Base-by-base conservation (phyloP, 2,797 vertebrate species). In the Hippopotamyrus pictus region DNA sequence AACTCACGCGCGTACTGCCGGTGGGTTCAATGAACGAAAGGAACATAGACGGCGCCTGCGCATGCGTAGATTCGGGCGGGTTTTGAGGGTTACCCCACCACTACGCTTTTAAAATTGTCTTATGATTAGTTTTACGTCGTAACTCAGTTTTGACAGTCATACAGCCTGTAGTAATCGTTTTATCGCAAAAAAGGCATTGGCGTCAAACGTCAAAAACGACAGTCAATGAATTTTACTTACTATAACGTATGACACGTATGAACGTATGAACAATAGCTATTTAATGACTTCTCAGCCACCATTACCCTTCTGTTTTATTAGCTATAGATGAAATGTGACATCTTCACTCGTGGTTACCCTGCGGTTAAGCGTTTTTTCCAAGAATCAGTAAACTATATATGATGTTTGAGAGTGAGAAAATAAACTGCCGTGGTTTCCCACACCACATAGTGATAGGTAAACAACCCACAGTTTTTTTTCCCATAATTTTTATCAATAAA, bases 311-410 rank as follows among this genome's bases (percentile, higher is more conserved):
- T 44, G 76, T 82, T 41, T 46, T 82, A 82, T 82, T 82, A n/a
- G 76, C 41, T 33, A 82, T 82, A 46, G 76, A n/a, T 82, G 7
- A 46, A 82, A 7, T 73, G 29, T 73, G 69, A 73, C 69, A 73
- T 73, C 69, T 73, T 73, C 69, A 73, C 33, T 73, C 37, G 76
- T 46, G 76, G 76, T 82, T 82, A 82, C 76, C 37, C 76, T 82
- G 76, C 17, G 76, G 76, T 82, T 82, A 82, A 46, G 76, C 41
- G 3, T 82, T 82, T 82, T 82, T 82, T 82, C 76, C 76, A 46
- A 46, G 76, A 82, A 82, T 82, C 41, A 46, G 76, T 82, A 82
- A 82, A 82, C 76, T 82, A 82, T n/a, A 82, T 22, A 22, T 79
- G 19, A 41, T 82, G 76, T 82, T 46, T 82, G 37, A 79, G 14